Evolutionary conservation across 2,888 invertebrate species (phyloP), one percentile per base, ranked within the genome.

Genomic region (Drosophila pseudotakahashii): DNA sequence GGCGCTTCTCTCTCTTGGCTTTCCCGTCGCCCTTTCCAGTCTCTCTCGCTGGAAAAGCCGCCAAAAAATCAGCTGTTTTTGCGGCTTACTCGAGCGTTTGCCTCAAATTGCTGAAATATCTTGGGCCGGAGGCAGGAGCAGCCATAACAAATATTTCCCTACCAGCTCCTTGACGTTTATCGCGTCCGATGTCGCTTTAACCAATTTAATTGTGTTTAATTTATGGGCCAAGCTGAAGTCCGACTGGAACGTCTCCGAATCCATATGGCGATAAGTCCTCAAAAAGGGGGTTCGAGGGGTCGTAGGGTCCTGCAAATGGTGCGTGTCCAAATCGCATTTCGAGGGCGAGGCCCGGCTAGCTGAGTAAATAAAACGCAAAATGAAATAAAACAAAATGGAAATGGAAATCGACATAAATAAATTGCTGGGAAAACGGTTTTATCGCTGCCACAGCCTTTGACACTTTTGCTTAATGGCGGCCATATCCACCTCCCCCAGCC

Each of bases 281-380:
- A 42, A 36, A 16, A 19, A 45, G 45, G 26, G 44, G 23, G 9
- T 39, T 30, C 32, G 1, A 32, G 11, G 23, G 34, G 36, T 2
- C 2, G n/a, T 36, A 2, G 10, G 34, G 14, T 36, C 58, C 45
- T 30, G 55, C 75, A 81, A 87, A 84, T 87, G 66, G 79, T 84
- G 88, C 88, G 88, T 81, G 79, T 68, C 57, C 75, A 73, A 87
- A 81, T 73, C 79, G 75, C 67, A 73, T 78, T 81, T 84, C 62
- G 36, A 79, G 69, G 76, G 73, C 76, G 63, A 66, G 80, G 61
- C 55, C 50, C 62, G 58, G 32, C 64, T 62, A 26, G 62, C 64
- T 69, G 34, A 13, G 71, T 72, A 76, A 81, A 76, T 63, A 76
- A 74, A 81, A 66, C 48, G 47, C 45, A 44, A 70, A 50, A 66